A percentile compares a stretch with the other conserved stretches of the same genome.
phyloP scores from a whole-genome alignment of 2,113 vertebrate species.

The Prinia subflava region DNA sequence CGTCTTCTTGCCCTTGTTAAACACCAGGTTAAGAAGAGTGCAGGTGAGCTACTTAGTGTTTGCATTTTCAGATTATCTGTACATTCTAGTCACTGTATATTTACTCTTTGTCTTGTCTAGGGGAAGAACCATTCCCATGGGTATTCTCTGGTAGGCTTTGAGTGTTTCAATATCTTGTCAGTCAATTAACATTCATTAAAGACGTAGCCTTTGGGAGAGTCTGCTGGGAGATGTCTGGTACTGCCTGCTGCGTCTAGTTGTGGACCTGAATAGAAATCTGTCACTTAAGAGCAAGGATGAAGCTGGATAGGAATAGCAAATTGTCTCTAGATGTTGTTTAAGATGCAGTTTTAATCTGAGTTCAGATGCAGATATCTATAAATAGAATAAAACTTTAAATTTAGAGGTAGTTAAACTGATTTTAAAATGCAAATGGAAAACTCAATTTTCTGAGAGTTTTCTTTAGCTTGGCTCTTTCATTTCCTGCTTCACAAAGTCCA shows the following conservation, averaged over 20 bases:
- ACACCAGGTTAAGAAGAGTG: not conserved
- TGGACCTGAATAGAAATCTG: slow-evolving; percentile 50
- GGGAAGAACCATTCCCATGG: not conserved
- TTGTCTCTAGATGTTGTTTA: not conserved
- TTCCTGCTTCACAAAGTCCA: not conserved
- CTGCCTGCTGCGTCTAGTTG: not conserved
- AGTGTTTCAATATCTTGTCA: slow-evolving; percentile 11
- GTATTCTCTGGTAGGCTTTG: not conserved
- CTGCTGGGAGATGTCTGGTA: not conserved
- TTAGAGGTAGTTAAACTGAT: not conserved
- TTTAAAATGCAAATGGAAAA: not conserved
- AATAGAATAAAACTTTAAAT: not conserved
- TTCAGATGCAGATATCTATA: not conserved
- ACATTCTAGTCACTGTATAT: not conserved
- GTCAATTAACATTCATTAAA: slow-evolving; percentile 41
- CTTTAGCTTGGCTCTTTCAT: not conserved
- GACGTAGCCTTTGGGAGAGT: not conserved
- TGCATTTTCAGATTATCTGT: not conserved
- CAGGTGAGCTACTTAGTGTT: not conserved
- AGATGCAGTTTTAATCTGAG: not conserved
- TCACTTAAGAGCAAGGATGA: slow-evolving; percentile 15
- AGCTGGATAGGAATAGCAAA: not conserved
- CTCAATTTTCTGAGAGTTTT: not conserved
- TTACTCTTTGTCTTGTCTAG: not conserved
- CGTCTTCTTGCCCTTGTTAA: not conserved